Evolutionary conservation across 1,140 invertebrate species (phyloP), one percentile per base, ranked within the genome.

Genomic region (Littorina saxatilis): DNA sequence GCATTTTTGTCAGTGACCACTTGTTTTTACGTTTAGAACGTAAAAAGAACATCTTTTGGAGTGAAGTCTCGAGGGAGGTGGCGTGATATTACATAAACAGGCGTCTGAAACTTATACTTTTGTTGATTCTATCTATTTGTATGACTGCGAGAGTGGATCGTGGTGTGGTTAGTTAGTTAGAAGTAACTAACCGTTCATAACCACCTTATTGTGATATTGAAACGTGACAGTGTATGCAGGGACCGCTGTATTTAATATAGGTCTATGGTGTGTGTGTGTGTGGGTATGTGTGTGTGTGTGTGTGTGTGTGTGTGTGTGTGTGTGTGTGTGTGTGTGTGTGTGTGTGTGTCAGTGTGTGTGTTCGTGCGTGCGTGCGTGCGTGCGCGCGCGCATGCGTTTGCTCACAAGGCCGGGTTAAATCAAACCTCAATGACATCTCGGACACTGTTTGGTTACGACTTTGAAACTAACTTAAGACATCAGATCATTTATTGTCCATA

Each of bases 111-210:
- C 55, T 23, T n/a, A 58, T n/a, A 58, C 55, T 3, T 47, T 27
- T 47, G 70, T n/a, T 5, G 47, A n/a, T 50, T 70, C 20, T 73
- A n/a, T 73, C 20, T 73, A n/a, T 50, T 50, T 70, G 39, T 73
- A n/a, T 73, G 39, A 47, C 20, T 50, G 43, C 29, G 40, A 27
- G 70, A 47, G 43, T 47, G 43, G n/a, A n/a, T 73, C 1, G 47
- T 39, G 39, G 63, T 7, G 15, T 39, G 55, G 9, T 9, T 58
- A 4, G 9, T 20, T 58, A 23, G 15, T 4, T 20, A n/a, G n/a
- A 23, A 13, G 55, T 58, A 4, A 68, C 9, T 68, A 17, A 68
- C 7, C 23, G 27, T 61, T 7, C 35, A 9, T 17, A 68, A 7
- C 13, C 63, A 32, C 2, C 5, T 15, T 3, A 39, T 35, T 11